These are phyloP conservation scores for Chrysotoxum bicinctum DNA, from an alignment of 2,888 invertebrate species.

Conservation along the genomic window DNA sequence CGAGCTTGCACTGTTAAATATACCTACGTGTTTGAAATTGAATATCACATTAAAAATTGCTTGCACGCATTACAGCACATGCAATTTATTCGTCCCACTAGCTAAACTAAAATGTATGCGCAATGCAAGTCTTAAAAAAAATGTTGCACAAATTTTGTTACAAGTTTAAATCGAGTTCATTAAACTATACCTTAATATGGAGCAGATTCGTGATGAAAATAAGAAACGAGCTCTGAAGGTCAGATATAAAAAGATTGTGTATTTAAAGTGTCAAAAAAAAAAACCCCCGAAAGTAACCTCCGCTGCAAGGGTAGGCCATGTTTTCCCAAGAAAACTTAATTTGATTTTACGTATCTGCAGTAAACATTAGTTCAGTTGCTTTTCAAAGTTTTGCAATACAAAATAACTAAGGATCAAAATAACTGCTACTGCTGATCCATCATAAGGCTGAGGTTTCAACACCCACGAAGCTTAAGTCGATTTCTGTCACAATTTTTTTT, in stretches of 20 bases:
- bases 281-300: no score
- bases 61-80: constrained; percentile 17
- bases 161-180: constrained; percentile 6
- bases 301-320: neutral
- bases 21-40: constrained; percentile 12
- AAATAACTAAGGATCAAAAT: neutral
- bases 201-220: constrained; percentile 13
- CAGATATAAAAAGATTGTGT: neutral
- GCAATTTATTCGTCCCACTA: constrained; percentile 21
- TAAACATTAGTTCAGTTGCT: neutral
- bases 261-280: neutral
- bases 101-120: neutral
- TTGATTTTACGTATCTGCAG: neutral
- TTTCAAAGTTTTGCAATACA: neutral
- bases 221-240: constrained; percentile 31
- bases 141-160: constrained; percentile 2
- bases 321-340: neutral
- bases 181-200: neutral
- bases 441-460: no score
- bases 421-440: neutral
- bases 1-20: constrained; percentile 2
- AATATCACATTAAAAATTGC: constrained; percentile 13
- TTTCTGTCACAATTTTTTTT: neutral
- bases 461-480: neutral
- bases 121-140: neutral